Base-by-base conservation (phyloP, 2,888 invertebrate genomes). In the Ferdinandea cuprea region DNA sequence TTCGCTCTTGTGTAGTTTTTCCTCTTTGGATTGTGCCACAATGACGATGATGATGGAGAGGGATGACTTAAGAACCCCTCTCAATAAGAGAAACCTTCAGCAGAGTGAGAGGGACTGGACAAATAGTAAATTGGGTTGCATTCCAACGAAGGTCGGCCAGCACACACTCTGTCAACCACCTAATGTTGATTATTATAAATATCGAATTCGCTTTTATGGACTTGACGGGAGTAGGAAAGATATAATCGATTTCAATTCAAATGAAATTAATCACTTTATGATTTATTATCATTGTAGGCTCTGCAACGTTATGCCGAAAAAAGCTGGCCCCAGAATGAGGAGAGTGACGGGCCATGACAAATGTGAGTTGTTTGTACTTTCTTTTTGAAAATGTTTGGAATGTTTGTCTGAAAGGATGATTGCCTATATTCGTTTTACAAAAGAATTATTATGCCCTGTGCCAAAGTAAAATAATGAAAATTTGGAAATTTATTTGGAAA, bases 201-300 rank as follows among this genome's bases (percentile, higher is more conserved):
- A 74, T 66, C 44, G 58, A 66, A 66, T 58, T 58, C 32, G 63
- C 44, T 48, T 48, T 48, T 9, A 30, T 61, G 40, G 40, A 7
- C 7, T 40, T 8, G 4, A 17, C 19, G 9, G 15, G 56, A 42
- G 19, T 40, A 30, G 46, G n/a, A 73, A 46, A 21, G 40, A 73
- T 65, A 73, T 65, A 73, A 73, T 73, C 73, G 73, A 73, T 73
- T 63, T 56, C 63, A 40, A 63, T 46, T 73, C 73, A 56, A 65
- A 73, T 56, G 46, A 46, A 73, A 73, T 73, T 73, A 73, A 65
- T 65, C 73, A 65, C 65, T 63, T 73, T 73, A 63, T 73, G 63
- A 73, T 73, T 73, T 25, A 25, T 25, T 3, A 25, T 25, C 65
- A 73, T 73, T 61, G 35, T 54, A 28, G 52, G 61, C 54, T 63